These are phyloP conservation scores for Accipiter virgatus DNA, from an alignment of 2,113 vertebrate species.

Conservation along the genomic window DNA sequence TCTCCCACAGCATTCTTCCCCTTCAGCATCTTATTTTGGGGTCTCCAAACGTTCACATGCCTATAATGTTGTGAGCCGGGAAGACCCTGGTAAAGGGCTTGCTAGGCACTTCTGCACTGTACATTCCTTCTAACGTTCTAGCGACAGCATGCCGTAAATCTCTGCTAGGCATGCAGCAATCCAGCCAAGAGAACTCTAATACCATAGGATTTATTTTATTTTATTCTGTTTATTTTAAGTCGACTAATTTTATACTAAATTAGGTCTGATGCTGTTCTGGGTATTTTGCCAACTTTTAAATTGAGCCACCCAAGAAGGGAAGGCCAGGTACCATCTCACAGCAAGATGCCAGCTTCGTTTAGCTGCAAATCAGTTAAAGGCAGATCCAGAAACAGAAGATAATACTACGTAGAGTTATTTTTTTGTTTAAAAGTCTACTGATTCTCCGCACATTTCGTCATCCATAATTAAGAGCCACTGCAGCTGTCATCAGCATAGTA, in stretches of 20 bases:
- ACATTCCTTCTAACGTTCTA: not conserved
- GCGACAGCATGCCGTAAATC: not conserved
- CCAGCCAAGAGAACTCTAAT: constrained; percentile 4
- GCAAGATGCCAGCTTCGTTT: not conserved
- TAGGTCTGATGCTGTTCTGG: not conserved
- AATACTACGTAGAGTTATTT: accelerated
- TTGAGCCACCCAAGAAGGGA: constrained; percentile 19
- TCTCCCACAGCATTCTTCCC: not conserved
- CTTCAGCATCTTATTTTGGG: not conserved
- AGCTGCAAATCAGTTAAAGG: not conserved
- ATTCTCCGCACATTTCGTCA: accelerated
- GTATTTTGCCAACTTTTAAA: constrained; percentile 15
- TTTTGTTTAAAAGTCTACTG: not conserved
- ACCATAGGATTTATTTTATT: constrained; percentile 43
- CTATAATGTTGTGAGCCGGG: accelerated
- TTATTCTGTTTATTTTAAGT: constrained; percentile 41
- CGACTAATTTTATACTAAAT: constrained; percentile 24
- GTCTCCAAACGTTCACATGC: not conserved
- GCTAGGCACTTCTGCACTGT: not conserved
- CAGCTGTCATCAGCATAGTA: not conserved
- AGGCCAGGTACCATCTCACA: not conserved
- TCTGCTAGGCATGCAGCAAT: not conserved
- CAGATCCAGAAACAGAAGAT: not conserved
- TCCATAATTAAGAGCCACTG: not conserved
- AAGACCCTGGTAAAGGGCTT: not conserved